Base-by-base conservation (phyloP, 2,888 invertebrate genomes). In the Campopleginae sp. region DNA sequence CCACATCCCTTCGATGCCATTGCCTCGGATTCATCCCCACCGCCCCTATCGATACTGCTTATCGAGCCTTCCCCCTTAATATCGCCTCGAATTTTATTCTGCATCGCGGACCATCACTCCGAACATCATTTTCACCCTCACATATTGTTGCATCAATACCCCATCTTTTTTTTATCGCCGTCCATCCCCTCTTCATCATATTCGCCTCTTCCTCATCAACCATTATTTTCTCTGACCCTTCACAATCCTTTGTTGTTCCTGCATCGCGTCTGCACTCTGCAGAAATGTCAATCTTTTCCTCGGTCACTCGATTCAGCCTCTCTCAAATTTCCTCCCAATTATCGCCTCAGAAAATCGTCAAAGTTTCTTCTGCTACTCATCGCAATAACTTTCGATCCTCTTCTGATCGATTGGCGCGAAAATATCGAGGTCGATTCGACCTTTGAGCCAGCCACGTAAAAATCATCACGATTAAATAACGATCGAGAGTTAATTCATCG, bases 51-150 rank as follows among this genome's bases (percentile, higher is more conserved):
- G 33, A 65, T 68, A 75, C 19, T 65, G 71, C 66, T 88, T 86
- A 89, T 90, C 38, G 38, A 87, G 86, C 83, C 86, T 89, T 87
- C 80, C 27, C 81, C 80, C 74, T 84, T 83, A 80, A 82, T 74
- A 70, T 86, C 42, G 83, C 84, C 84, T 82, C 61, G 83, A 88
- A 88, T 89, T 89, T 88, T 82, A 84, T 83, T 79, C 83, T 77
- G 70, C 76, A 82, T 79, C 83, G 51, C 83, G 51, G 76, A 33
- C 82, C n/a, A 17, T 54, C 81, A 27, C 74, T 46, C 33, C 70
- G 33, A 68, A 72, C 71, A 33, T 81, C 68, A 71, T 74, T 84
- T 54, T 58, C 65, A 51, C 77, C 65, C 51, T 51, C 48, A 17
- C 54, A 51, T 54, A 51, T 44, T 38, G 46, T 58, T 31, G 61